Evolutionary conservation across 2,797 vertebrate species (phyloP).

Genomic region (Malurus leucopterus): DNA sequence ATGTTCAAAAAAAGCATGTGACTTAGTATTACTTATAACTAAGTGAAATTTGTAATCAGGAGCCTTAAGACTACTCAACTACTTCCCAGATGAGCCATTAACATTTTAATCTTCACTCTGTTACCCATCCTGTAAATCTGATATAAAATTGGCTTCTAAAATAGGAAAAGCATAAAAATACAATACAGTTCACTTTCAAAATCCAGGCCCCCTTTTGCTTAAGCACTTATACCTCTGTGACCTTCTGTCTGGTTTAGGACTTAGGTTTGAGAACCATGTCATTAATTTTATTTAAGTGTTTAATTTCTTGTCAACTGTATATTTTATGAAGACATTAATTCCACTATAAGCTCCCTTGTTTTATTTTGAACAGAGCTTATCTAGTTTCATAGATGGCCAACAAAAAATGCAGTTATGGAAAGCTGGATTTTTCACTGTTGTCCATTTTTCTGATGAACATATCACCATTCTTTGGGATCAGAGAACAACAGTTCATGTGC

Average conservation of each 20-base stretch:
- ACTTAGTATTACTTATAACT: background rate
- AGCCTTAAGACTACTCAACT: background rate
- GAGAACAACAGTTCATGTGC: constrained; percentile 90
- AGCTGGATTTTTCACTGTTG: constrained; percentile 87
- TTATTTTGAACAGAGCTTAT: constrained; percentile 77
- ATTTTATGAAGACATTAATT: background rate
- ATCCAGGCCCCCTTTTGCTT: background rate
- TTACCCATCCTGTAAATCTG: background rate
- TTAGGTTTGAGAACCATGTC: accelerated
- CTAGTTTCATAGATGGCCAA: constrained; percentile 80
- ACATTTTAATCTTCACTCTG: accelerated
- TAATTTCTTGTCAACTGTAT: background rate
- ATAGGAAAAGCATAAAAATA: background rate
- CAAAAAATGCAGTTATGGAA: constrained; percentile 85
- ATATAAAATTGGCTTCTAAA: background rate
- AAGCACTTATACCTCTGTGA: background rate
- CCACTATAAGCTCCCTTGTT: background rate
- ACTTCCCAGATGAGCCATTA: background rate
- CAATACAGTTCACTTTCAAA: background rate
- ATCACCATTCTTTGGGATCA: constrained; percentile 92
- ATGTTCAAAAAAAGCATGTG: background rate
- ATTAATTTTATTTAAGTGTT: background rate
- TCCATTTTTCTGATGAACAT: constrained; percentile 85
- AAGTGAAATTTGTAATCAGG: background rate
- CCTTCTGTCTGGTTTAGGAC: background rate